Percentiles rank a stretch among this genome's conserved stretches.
phyloP scores from a whole-genome alignment of 2,888 invertebrate genomes.

The Lordiphosa fenestrarum region DNA sequence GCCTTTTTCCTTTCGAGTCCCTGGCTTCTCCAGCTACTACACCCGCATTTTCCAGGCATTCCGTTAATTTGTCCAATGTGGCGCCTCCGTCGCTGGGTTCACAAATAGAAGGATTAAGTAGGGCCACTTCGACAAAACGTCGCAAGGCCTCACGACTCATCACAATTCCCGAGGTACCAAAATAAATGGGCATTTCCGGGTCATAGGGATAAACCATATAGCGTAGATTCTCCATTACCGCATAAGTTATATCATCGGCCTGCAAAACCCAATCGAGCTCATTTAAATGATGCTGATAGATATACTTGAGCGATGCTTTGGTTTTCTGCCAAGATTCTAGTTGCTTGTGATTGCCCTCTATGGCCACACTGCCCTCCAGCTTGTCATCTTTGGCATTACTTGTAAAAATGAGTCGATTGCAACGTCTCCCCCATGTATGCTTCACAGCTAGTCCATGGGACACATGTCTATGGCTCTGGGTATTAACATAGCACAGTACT shows the following conservation, averaged over 20 bases:
- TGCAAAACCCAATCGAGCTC: constrained; percentile 98
- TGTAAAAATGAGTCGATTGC: constrained; percentile 92
- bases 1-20: constrained; percentile 12
- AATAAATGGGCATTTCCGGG: constrained; percentile 88
- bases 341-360: constrained; percentile 88
- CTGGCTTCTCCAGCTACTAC: constrained; percentile 10
- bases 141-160: constrained; percentile 27
- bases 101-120: constrained; percentile 17
- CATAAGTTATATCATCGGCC: constrained; percentile 98
- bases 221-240: constrained; percentile 95
- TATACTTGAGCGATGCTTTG: constrained; percentile 93
- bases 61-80: constrained; percentile 6
- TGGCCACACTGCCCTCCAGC: constrained; percentile 89
- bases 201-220: constrained; percentile 90
- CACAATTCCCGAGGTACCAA: constrained; percentile 84
- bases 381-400: constrained; percentile 86
- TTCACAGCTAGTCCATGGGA: constrained; percentile 83
- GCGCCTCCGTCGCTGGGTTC: constrained; percentile 2
- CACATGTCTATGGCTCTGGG: too few species aligned
- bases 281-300: constrained; percentile 89
- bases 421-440: constrained; percentile 95
- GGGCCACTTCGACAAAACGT: constrained; percentile 3
- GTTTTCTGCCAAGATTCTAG: constrained; percentile 97
- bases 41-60: constrained; percentile 15
- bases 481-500: constrained; percentile 13